Evolutionary conservation across 2,113 vertebrate species (phyloP), one percentile per base, ranked within the genome.

Genomic region (Pholis gunnellus): DNA sequence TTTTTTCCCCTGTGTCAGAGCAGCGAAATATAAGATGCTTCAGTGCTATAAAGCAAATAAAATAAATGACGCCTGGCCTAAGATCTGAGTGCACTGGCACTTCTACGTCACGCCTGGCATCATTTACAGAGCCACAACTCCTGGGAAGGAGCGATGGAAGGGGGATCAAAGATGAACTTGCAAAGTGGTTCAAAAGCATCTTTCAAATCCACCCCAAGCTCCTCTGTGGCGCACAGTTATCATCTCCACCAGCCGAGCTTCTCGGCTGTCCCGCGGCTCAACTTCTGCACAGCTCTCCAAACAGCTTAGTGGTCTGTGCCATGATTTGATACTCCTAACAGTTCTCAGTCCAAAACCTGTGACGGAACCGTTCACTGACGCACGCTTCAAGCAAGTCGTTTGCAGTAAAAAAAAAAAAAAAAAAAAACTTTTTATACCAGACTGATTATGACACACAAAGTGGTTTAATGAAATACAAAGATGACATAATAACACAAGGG

Each of bases 51-150:
- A 75, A 84, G 75, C 42, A 78, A 89, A 90, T 66, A 9, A 87
- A 86, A 78, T 76, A 20, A 84, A 87, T 84, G 63, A 74, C 20
- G 18, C 67, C 76, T 92, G 89, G 86, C 84, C n/a, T 54, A 46
- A 81, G 85, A 92, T 90, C 22, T 20, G 73, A 83, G 66, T 27
- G 11, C 76, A 75, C 82, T 79, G 64, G 83, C 83, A 82, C 78
- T 86, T 87, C 40, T 57, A 86, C 68, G 89, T 90, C 83, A 83
- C 6, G 75, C 66, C 80, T 92, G 92, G 84, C 86, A 81, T 88
- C 79, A 84, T 92, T 92, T 88, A 91, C 79, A 85, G 60, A 91
- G 85, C 89, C 90, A 65, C 89, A 92, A 79, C 85, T 80, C 69
- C 82, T 83, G 86, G 92, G 88, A 93, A 78, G 69, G 42, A 86